Percentiles rank a stretch among this genome's conserved stretches.
phyloP scores from a whole-genome alignment of 2,113 vertebrate genomes.

The Chamaetylas fuelleborni region DNA sequence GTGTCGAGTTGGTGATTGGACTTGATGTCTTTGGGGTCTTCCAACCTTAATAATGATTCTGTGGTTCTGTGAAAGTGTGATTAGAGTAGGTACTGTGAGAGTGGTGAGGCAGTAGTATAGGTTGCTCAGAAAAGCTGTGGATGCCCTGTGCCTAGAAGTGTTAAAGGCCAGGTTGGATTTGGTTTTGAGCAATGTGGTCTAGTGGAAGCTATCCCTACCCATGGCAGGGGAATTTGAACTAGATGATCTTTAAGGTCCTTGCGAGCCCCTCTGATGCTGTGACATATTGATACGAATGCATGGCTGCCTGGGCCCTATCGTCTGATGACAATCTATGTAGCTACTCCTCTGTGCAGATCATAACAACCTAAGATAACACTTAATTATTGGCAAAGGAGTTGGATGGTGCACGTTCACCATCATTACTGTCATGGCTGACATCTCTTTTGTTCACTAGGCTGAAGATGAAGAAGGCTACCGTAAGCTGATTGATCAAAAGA shows the following conservation, averaged over 20 bases:
- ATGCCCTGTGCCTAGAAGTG: neutral
- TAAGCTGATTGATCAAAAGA: constrained; percentile 98
- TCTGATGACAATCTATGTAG: too few relatives aligned
- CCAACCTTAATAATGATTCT: neutral
- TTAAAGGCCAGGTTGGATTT: neutral
- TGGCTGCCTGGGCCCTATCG: neutral
- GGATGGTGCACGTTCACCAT: neutral
- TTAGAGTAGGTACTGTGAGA: neutral
- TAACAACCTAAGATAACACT: neutral
- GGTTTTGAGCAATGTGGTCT: neutral
- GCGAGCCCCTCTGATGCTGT: neutral
- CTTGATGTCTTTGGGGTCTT: neutral
- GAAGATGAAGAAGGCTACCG: constrained; percentile 98
- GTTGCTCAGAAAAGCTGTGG: neutral
- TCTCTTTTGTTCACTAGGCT: constrained; percentile 74
- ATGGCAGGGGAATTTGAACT: neutral
- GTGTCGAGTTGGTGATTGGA: neutral
- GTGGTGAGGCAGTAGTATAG: neutral
- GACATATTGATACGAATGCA: neutral
- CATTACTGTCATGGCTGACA: neutral
- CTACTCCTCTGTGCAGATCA: neutral
- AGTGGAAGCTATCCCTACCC: neutral
- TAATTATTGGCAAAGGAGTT: neutral
- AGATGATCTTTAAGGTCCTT: neutral
- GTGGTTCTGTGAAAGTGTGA: neutral